A percentile compares a stretch with the other conserved stretches of the same genome.
phyloP scores from a whole-genome alignment of 2,113 vertebrate genomes.

The Podilymbus podiceps region DNA sequence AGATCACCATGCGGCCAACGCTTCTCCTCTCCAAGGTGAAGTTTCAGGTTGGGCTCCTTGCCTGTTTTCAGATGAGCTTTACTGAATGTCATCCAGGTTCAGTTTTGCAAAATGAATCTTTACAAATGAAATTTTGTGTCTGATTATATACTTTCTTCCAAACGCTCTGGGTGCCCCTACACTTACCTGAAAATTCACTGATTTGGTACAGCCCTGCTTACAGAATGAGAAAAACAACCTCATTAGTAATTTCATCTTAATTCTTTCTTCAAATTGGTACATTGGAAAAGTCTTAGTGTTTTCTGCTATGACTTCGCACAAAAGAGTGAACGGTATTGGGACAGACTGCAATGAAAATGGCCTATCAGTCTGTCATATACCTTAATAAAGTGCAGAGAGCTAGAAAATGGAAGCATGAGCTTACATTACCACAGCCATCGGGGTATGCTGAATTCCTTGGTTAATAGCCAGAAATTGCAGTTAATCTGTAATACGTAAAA shows the following conservation, averaged over 20 bases:
- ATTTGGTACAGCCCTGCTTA: not conserved
- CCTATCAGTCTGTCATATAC: accelerated
- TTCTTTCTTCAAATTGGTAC: not conserved
- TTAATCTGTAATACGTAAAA: not conserved
- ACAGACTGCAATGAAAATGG: not conserved
- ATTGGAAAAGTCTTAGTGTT: not conserved
- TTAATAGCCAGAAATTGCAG: not conserved
- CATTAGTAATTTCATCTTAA: not conserved
- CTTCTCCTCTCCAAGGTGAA: not conserved
- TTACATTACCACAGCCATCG: not conserved
- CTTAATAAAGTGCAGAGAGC: not conserved
- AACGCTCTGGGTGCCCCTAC: not conserved
- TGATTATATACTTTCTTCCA: not conserved
- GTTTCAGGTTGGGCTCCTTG: not conserved
- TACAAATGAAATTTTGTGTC: not conserved
- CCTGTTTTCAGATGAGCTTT: not conserved
- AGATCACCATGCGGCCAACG: not conserved
- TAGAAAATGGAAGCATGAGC: not conserved
- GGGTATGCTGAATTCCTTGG: not conserved
- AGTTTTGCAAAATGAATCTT: not conserved
- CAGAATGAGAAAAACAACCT: not conserved
- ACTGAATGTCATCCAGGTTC: not conserved
- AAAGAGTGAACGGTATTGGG: not conserved
- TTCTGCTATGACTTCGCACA: not conserved
- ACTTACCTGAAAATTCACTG: not conserved